These are phyloP conservation scores for Scaptomyza reducta DNA, from an alignment of 2,888 invertebrate species.

Conservation along the genomic window DNA sequence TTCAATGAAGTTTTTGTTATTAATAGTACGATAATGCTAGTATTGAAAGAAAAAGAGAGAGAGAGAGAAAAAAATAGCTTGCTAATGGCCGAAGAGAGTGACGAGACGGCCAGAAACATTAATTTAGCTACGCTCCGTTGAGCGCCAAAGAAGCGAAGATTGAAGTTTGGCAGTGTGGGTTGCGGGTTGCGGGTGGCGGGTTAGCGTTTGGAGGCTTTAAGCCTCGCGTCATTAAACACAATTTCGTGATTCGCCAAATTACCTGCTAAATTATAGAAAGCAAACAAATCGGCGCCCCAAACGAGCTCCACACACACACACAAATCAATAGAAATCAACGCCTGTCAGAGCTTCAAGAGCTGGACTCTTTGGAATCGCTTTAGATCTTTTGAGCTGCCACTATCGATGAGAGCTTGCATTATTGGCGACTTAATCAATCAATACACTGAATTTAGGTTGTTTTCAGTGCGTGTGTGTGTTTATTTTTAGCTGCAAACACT, in stretches of 20 bases:
- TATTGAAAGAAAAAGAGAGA: slow-evolving; percentile 16
- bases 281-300: slow-evolving; percentile 64
- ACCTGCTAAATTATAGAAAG: slow-evolving; percentile 79
- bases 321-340: slow-evolving; percentile 80
- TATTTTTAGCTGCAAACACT: slow-evolving; percentile 50
- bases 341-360: slow-evolving; percentile 54
- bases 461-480: slow-evolving; percentile 52
- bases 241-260: slow-evolving; percentile 80
- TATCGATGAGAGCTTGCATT: slow-evolving; percentile 45
- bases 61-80: slow-evolving; percentile 20
- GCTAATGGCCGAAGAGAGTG: slow-evolving; percentile 45
- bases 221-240: slow-evolving; percentile 74
- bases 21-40: slow-evolving; percentile 38
- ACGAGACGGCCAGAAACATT: slow-evolving; percentile 56
- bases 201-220: slow-evolving; percentile 10
- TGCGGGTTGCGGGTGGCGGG: slow-evolving; percentile 4
- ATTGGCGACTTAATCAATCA: slow-evolving; percentile 81
- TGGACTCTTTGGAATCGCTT: slow-evolving; percentile 8
- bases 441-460: slow-evolving; percentile 75
- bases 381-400: slow-evolving; percentile 32
- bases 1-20: slow-evolving; percentile 36
- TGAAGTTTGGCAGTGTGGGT: slow-evolving; percentile 24
- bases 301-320: slow-evolving; percentile 56
- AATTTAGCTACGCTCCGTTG: slow-evolving; percentile 76
- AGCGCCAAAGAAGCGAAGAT: slow-evolving; percentile 35